Base-by-base conservation (phyloP, 1,140 invertebrate genomes). In the Aricia agestis region DNA sequence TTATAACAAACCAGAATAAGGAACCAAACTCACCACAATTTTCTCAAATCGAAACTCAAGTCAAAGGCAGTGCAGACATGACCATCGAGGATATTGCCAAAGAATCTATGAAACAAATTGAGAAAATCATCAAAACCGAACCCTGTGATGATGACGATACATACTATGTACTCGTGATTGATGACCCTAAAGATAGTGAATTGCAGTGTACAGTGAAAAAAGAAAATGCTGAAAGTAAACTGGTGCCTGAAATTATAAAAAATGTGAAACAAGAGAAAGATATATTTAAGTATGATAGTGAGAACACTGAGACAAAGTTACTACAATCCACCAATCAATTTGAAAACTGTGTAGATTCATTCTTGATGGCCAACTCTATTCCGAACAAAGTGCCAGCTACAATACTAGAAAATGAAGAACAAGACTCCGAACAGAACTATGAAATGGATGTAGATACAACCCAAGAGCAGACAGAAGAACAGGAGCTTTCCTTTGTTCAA, bases 141-240 rank as follows among this genome's bases (percentile, higher is more conserved):
- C 85, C 88, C 9, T 78, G 70, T 59, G 88, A 90, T 78, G 88
- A 90, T 76, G 88, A 90, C 81, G 87, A 90, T 74, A 89, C 75
- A 68, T 90, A 89, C 69, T 90, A 90, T 78, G 88, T 90, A 13
- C 71, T 92, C 25, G 88, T 90, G 0, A 86, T 90, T 74, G 87
- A 90, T 82, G 78, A 89, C 70, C 84, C 88, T 61, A 80, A 86
- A 69, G 74, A 83, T 68, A 77, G 79, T 13, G 71, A 79, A 6
- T 70, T 77, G 69, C 42, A 72, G 9, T 58, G 72, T 42, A 42
- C 74, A 67, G 73, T 63, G 7, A 63, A 77, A 42, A 69, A 61
- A 32, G 9, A 45, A 18, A 71, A 66, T 18, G 61, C 52, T 31
- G 45, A 71, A 13, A 15, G 58, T 19, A 69, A 45, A 41, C 66